Base-by-base conservation (phyloP, 2,113 vertebrate species). In the Semicossyphus pulcher region DNA sequence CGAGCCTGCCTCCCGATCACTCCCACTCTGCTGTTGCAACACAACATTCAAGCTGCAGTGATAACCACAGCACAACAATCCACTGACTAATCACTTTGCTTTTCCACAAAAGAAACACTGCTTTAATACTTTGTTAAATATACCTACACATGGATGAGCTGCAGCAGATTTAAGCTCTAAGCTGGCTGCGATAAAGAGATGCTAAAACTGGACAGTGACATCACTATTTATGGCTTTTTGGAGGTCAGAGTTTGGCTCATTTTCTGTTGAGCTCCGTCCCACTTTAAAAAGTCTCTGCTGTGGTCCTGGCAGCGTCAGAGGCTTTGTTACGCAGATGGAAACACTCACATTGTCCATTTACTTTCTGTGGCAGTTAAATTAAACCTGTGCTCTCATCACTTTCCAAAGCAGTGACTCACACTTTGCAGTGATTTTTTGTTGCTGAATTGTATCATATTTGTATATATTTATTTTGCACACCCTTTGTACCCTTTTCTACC, bases 311-410 rank as follows among this genome's bases (percentile, higher is more conserved):
- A 76, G 75, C 59, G 31, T 7, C 25, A 39, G 3, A 21, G 10
- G 69, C 59, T 78, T 84, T 72, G 77, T 56, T 66, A 29, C 64
- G 15, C 75, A 89, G 61, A 86, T 92, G 86, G 85, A 90, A 91
- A 85, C 49, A 63, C 32, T 81, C 56, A 9, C 45, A 37, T 56
- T 76, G 45, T 65, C 56, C 56, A n/a, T 61, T 39, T 63, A 26
- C 26, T 78, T 44, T 74, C 29, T 54, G 48, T 58, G 52, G 42
- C 34, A 64, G 54, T 45, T 41, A 42, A 73, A 68, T 81, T 49
- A 28, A 60, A 57, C 54, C 34, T 28, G 42, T 25, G 11, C 63
- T 18, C 26, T 18, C 26, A 28, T 8, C 15, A 48, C 47, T 60
- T 45, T 67, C 45, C 34, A 66, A 69, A 42, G 70, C 34, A 70